Evolutionary conservation across 2,888 invertebrate species (phyloP), one percentile per base, ranked within the genome.

Genomic region (Apamea epomidion): DNA sequence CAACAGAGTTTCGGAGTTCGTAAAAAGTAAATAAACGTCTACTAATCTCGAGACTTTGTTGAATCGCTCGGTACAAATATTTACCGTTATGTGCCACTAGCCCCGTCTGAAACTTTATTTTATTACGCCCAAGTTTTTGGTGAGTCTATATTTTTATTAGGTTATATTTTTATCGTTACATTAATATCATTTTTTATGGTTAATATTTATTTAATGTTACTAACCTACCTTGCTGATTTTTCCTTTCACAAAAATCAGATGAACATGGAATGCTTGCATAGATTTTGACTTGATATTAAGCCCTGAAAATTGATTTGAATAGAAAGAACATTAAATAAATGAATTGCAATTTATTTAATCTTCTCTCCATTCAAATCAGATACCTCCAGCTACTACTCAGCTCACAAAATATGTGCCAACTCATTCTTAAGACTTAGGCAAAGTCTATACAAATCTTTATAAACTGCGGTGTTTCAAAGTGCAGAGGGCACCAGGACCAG

Each of bases 61-160:
- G 81, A 86, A 91, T 89, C 88, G 85, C 85, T 91, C 67, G 67
- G 82, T 84, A 78, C 90, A 90, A 92, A 92, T 92, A 92, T 92
- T 92, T 90, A 85, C 85, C 82, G 76, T 82, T 81, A 75, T 76
- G 79, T 85, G 64, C 58, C 74, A 70, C 68, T 68, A 69, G 74
- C 58, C 67, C 64, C 71, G 81, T 74, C 72, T 67, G 74, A 73
- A 82, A 84, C 81, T 85, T 84, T 79, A 74, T 86, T 87, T 84
- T 82, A 80, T 73, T 84, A 78, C 37, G 68, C 37, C 25, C 58
- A 74, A 68, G 60, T 72, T 82, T 87, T 74, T 74, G 32, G 62
- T 71, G 68, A 75, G 65, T 76, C 71, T 76, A 75, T 58, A 54
- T 81, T 79, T 80, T 58, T 67, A 54, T 42, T 18, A 42, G 7